phyloP scores from a whole-genome alignment of 2,888 invertebrate species.

The Sinhomidia bicolor region DNA sequence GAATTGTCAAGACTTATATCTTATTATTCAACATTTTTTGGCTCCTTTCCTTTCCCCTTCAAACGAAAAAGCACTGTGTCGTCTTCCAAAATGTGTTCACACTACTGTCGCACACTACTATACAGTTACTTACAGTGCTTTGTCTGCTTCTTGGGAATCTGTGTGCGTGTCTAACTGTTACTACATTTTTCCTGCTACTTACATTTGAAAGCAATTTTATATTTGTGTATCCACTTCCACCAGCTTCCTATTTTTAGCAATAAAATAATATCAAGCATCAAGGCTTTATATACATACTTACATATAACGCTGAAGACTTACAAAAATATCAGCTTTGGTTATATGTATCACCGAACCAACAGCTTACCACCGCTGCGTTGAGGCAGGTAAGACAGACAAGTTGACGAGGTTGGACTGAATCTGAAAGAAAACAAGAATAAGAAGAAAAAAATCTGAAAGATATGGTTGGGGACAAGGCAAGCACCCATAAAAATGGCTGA shows the following conservation, averaged over 20 bases:
- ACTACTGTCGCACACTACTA: not conserved
- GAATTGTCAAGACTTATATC: not conserved
- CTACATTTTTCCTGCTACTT: not conserved
- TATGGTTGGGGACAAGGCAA: slow-evolving; percentile 3
- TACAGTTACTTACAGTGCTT: not conserved
- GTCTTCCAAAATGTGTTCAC: not conserved
- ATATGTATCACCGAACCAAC: too few relatives aligned
- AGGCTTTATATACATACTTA: not conserved
- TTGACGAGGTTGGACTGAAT: not conserved
- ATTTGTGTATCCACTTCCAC: not conserved
- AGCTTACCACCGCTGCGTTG: not conserved
- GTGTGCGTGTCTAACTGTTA: not conserved
- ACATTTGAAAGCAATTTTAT: not conserved
- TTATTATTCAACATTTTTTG: not conserved
- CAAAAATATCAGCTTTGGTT: not conserved
- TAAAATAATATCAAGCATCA: too few relatives aligned
- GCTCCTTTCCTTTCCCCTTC: not conserved
- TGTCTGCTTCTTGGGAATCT: not conserved
- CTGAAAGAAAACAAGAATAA: too few relatives aligned
- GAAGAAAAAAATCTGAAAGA: not conserved
- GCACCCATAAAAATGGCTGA: slow-evolving; percentile 1
- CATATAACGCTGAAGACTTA: not conserved
- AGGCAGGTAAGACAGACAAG: slow-evolving; percentile 3
- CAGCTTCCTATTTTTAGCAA: too few relatives aligned
- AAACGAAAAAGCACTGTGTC: not conserved